Percentiles rank a stretch among this genome's conserved stretches.
These are phyloP conservation scores for Sympetrum striolatum DNA, from an alignment of 2,888 invertebrate species.

Conservation along the genomic window DNA sequence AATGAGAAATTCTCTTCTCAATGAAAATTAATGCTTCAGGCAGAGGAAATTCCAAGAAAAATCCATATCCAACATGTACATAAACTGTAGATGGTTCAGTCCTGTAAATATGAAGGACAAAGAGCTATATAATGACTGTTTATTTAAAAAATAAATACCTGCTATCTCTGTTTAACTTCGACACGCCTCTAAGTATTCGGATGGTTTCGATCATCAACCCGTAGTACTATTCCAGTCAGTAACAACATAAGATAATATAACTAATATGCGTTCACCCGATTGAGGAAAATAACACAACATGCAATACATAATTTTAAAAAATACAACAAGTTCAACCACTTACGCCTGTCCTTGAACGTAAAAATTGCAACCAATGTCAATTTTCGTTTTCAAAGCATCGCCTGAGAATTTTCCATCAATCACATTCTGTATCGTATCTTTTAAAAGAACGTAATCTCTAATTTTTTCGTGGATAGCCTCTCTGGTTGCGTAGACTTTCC, in stretches of 20 bases:
- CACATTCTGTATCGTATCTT: constrained; percentile 72
- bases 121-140: too few relatives aligned
- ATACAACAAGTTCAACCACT: background rate
- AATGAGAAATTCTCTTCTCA: constrained; percentile 70
- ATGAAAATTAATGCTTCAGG: constrained; percentile 76
- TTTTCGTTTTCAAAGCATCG: constrained; percentile 70
- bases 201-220: too few relatives aligned
- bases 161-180: too few relatives aligned
- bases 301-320: background rate
- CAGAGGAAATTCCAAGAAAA: constrained; percentile 75
- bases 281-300: too few relatives aligned
- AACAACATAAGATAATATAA: too few relatives aligned
- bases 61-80: constrained; percentile 77
- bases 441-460: constrained; percentile 75
- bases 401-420: constrained; percentile 64
- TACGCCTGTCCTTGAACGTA: constrained; percentile 79
- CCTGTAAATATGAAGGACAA: background rate
- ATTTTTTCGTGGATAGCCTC: constrained; percentile 71
- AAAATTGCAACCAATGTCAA: constrained; percentile 85
- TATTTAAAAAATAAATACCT: too few relatives aligned
- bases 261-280: too few relatives aligned
- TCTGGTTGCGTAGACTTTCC: constrained; percentile 65
- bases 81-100: constrained; percentile 69
- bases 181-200: too few relatives aligned
- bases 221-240: too few relatives aligned